These are phyloP conservation scores for Agriopis leucophaearia DNA, from an alignment of 2,888 invertebrate genomes.

Conservation along the genomic window DNA sequence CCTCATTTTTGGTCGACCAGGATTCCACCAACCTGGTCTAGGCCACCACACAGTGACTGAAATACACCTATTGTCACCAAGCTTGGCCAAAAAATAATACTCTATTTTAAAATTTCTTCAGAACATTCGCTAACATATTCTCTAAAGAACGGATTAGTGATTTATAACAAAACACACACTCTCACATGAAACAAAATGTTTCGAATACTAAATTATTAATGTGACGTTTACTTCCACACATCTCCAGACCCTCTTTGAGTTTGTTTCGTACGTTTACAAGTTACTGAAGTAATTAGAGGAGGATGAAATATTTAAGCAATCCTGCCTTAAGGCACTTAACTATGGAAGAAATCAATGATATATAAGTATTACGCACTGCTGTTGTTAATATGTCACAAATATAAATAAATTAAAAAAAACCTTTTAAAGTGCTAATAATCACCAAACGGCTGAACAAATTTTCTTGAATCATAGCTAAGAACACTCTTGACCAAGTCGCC, in stretches of 20 bases:
- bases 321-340: constrained; percentile 7
- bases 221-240: constrained; percentile 53
- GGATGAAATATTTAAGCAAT: constrained; percentile 56
- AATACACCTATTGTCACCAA: no score
- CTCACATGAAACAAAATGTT: constrained; percentile 33
- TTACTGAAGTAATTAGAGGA: constrained; percentile 56
- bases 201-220: constrained; percentile 54
- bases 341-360: not conserved
- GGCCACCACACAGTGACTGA: no score
- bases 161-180: constrained; percentile 1
- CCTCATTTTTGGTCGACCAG: no score
- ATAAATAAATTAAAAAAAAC: no score
- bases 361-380: not conserved
- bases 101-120: not conserved
- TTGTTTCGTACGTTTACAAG: constrained; percentile 54
- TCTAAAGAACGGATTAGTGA: not conserved
- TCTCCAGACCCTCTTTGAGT: constrained; percentile 57
- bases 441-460: no score
- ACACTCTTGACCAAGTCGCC: no score
- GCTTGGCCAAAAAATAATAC: no score
- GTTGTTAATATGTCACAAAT: not conserved
- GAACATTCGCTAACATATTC: not conserved
- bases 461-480: no score
- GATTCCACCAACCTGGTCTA: no score
- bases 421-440: no score